Percentiles rank a stretch among this genome's conserved stretches.
These are phyloP conservation scores for Poeciliopsis turrubarensis DNA, from an alignment of 2,113 vertebrate species.

Conservation along the genomic window DNA sequence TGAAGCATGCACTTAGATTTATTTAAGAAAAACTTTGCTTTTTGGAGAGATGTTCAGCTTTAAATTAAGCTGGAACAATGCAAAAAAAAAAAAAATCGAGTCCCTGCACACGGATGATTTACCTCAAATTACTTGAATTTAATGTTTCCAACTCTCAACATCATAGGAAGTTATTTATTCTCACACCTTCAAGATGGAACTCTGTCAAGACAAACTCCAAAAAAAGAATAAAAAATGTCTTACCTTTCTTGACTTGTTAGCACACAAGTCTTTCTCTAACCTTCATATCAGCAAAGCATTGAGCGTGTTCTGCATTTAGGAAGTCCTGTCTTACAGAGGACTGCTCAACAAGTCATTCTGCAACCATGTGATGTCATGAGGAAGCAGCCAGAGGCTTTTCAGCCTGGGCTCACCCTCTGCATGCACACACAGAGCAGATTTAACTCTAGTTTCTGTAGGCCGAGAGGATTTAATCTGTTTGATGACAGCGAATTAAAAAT, in stretches of 20 bases:
- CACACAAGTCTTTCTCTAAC: not conserved
- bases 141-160: not conserved
- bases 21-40: not conserved
- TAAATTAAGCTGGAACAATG: not conserved
- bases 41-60: not conserved
- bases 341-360: slow-evolving; percentile 67
- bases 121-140: not conserved
- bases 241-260: slow-evolving; percentile 31
- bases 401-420: slow-evolving; percentile 7
- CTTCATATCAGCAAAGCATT: slow-evolving; percentile 20
- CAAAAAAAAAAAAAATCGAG: not conserved
- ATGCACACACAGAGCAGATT: not conserved
- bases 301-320: slow-evolving; percentile 22
- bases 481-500: not conserved
- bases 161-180: not conserved
- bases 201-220: not conserved
- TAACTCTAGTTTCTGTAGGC: not conserved
- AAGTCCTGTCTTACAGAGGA: slow-evolving; percentile 59
- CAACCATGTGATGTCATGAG: slow-evolving; percentile 79
- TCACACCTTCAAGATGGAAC: not conserved
- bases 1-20: not conserved
- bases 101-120: not conserved
- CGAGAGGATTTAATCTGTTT: slow-evolving; percentile 15
- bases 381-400: slow-evolving; percentile 61
- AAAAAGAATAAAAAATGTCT: slow-evolving; percentile 7